A percentile compares a stretch with the other conserved stretches of the same genome.
Evolutionary conservation across 2,797 vertebrate species (phyloP).

Genomic region (Apodemus agrarius): DNA sequence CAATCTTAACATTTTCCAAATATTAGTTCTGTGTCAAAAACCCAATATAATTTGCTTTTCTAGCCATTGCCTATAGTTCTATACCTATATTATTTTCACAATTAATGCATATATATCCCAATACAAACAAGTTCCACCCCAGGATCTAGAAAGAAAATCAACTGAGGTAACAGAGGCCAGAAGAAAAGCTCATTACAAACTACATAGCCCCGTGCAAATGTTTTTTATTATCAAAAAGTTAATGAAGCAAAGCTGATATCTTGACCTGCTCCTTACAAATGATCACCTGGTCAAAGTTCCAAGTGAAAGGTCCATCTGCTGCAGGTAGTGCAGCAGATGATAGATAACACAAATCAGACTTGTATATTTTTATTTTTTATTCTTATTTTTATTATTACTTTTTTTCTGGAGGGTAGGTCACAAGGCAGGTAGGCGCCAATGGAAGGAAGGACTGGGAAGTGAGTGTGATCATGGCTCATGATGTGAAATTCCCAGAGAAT

Average conservation of each 20-base stretch:
- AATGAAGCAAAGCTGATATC: slow-evolving; percentile 51
- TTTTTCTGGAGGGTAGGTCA: neutral
- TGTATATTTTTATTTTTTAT: neutral
- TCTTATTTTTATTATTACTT: neutral
- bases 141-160: slow-evolving; percentile 30
- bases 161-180: neutral
- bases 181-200: slow-evolving; percentile 52
- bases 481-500: neutral
- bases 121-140: neutral
- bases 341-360: neutral
- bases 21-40: neutral
- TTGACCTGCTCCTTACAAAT: slow-evolving; percentile 10
- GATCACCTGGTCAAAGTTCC: neutral
- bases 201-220: neutral
- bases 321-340: neutral
- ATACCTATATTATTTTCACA: slow-evolving; percentile 24
- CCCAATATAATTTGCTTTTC: neutral
- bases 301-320: neutral
- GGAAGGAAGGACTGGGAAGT: neutral
- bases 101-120: neutral
- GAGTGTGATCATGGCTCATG: neutral
- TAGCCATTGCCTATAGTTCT: neutral
- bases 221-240: slow-evolving; percentile 26
- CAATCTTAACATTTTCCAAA: neutral
- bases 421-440: neutral